phyloP scores from a whole-genome alignment of 2,797 vertebrate genomes.

The Pseudomugil tenellus region DNA sequence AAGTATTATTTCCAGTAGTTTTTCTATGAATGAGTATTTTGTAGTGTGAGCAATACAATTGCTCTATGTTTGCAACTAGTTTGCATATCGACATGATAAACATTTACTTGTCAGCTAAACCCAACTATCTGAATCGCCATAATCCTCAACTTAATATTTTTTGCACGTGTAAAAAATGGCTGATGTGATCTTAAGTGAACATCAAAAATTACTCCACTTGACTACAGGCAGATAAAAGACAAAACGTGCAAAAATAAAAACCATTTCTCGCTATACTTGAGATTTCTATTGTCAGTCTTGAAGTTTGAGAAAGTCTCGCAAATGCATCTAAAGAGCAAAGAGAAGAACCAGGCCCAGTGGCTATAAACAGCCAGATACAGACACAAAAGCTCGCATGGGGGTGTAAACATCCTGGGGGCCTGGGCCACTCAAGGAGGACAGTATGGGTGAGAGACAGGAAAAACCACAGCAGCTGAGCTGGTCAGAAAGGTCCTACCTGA shows the following conservation, averaged over 20 bases:
- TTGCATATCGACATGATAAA: background rate
- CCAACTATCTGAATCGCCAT: too few relatives aligned
- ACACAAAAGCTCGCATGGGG: slow-evolving; percentile 24
- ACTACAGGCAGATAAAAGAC: background rate
- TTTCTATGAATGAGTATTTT: background rate
- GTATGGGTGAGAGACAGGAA: slow-evolving; percentile 25
- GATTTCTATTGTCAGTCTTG: background rate
- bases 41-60: background rate
- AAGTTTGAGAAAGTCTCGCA: background rate
- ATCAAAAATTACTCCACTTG: background rate
- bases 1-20: too few relatives aligned
- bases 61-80: too few relatives aligned
- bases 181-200: background rate
- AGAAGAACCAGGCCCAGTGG: background rate
- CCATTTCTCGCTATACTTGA: background rate
- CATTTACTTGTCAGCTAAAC: background rate
- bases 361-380: slow-evolving; percentile 4
- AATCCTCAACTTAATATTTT: too few relatives aligned
- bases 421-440: slow-evolving; percentile 39
- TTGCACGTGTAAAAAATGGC: too few relatives aligned
- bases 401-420: slow-evolving; percentile 11
- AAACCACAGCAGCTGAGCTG: slow-evolving; percentile 15
- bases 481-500: slow-evolving; percentile 84
- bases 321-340: slow-evolving; percentile 26
- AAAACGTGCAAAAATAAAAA: background rate